Conservation (phyloP, 2,888 invertebrate genomes). For the Myopa testacea region DNA sequence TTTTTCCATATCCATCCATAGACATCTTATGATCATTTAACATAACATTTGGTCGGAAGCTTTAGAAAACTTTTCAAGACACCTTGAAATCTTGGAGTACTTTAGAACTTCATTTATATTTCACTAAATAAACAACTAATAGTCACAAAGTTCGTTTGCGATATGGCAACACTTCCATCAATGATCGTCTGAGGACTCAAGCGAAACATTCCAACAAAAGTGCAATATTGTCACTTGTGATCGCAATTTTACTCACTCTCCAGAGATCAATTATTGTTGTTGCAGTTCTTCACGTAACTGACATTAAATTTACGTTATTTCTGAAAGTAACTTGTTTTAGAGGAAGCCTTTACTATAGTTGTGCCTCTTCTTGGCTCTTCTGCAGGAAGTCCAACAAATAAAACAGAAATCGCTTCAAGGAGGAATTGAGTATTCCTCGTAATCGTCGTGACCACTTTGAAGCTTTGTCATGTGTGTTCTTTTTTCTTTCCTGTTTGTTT, state of each 20-base stretch:
- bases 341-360: conserved; percentile 36
- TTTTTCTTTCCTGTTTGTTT: conserved; percentile 33
- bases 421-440: not conserved
- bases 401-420: not conserved
- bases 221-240: conserved; percentile 65
- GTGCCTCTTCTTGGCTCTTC: not conserved
- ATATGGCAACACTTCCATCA: not conserved
- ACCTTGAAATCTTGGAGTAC: too few relatives aligned
- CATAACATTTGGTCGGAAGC: too few relatives aligned
- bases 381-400: not conserved
- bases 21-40: too few relatives aligned
- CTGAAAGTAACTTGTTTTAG: conserved; percentile 58
- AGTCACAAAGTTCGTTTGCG: not conserved
- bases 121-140: not conserved
- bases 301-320: not conserved
- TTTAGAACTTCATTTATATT: not conserved
- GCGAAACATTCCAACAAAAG: conserved; percentile 50
- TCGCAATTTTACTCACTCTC: conserved; percentile 46
- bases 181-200: not conserved
- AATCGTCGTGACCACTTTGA: conserved; percentile 25
- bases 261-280: conserved; percentile 37
- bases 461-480: conserved; percentile 40
- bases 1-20: not conserved
- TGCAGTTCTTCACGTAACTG: not conserved
- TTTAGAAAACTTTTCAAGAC: too few relatives aligned